These are phyloP conservation scores for Arvicanthis niloticus DNA, from an alignment of 2,113 vertebrate genomes.

Conservation along the genomic window DNA sequence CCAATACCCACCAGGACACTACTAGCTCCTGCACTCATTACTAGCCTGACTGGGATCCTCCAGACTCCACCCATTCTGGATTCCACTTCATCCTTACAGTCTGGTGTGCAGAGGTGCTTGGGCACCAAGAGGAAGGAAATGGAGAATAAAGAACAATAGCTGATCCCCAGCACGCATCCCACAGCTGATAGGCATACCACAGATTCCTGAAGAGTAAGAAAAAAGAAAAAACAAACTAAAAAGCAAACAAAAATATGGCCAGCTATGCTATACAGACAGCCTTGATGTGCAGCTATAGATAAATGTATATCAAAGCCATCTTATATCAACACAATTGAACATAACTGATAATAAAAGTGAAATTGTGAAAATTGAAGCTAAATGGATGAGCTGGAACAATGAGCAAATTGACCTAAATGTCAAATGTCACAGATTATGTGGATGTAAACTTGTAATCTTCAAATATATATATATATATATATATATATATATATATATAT, in stretches of 20 bases:
- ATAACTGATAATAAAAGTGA: not conserved
- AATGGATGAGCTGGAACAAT: not conserved
- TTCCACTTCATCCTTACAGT: too few species aligned
- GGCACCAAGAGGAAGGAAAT: too few species aligned
- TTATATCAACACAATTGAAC: not conserved
- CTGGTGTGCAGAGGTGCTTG: too few species aligned
- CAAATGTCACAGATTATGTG: not conserved
- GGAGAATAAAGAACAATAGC: too few species aligned
- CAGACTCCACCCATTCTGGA: too few species aligned
- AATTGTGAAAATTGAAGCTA: not conserved
- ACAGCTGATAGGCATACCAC: too few species aligned
- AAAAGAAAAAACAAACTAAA: not conserved
- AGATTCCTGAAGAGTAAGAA: not conserved
- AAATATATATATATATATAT: not conserved
- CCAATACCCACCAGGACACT: too few species aligned
- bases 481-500: too few species aligned
- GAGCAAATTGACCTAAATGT: not conserved
- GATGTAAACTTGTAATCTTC: not conserved
- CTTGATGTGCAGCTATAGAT: not conserved
- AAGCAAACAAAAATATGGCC: not conserved
- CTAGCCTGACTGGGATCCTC: too few species aligned
- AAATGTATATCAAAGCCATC: not conserved
- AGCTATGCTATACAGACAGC: not conserved
- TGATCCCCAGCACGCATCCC: too few species aligned
- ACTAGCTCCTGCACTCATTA: too few species aligned